Evolutionary conservation across 2,888 invertebrate species (phyloP).

Genomic region (Asteroscopus sphinx): DNA sequence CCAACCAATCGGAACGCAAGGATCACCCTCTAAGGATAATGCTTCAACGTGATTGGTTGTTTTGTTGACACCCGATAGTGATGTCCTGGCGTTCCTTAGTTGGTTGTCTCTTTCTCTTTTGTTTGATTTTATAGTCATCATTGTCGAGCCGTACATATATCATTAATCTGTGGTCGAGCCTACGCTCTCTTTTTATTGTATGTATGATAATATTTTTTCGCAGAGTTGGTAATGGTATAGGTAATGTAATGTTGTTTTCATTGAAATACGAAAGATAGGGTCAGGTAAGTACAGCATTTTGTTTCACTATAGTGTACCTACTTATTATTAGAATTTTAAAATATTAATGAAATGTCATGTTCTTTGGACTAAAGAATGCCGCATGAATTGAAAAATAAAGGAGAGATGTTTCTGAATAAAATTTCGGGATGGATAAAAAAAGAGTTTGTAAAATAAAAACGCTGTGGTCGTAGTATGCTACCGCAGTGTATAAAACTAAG

Average conservation of each 20-base stretch:
- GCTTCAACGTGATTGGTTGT: slow-evolving; percentile 73
- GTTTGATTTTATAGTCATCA: slow-evolving; percentile 15
- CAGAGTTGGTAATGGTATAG: not conserved
- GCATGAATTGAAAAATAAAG: too few species aligned
- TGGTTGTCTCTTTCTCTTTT: slow-evolving; percentile 72
- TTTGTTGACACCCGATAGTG: slow-evolving; percentile 66
- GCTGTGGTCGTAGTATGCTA: too few species aligned
- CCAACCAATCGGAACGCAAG: slow-evolving; percentile 79
- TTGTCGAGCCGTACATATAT: slow-evolving; percentile 1
- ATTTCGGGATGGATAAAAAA: too few species aligned
- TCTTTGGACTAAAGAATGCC: too few species aligned
- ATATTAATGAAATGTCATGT: too few species aligned
- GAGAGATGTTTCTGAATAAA: too few species aligned
- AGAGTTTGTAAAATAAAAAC: too few species aligned
- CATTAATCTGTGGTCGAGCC: too few species aligned
- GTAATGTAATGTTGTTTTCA: not conserved
- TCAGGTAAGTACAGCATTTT: too few species aligned
- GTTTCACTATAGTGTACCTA: too few species aligned
- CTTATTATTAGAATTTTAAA: too few species aligned
- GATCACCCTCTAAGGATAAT: slow-evolving; percentile 85
- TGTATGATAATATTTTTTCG: not conserved
- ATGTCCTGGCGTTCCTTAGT: slow-evolving; percentile 79
- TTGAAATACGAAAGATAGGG: not conserved
- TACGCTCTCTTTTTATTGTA: slow-evolving; percentile 20
- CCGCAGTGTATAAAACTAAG: too few species aligned